Evolutionary conservation across 2,113 vertebrate genomes (phyloP), one percentile per base, ranked within the genome.

Genomic region (Cichladusa arquata): DNA sequence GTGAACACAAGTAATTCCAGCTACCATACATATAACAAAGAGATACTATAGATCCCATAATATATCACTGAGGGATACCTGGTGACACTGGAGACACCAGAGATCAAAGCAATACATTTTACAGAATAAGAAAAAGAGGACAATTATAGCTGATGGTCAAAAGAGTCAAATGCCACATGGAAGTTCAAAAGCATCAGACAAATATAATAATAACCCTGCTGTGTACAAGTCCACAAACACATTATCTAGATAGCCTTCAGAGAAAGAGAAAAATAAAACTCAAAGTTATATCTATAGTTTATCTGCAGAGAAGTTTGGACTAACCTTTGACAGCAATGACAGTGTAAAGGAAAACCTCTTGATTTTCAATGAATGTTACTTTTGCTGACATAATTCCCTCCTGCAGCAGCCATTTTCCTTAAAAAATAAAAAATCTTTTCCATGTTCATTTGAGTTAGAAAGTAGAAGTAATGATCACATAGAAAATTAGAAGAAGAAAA

Each of bases 11-110:
- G 86, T 90, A 90, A 87, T 92, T 95, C 88, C 91, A 93, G 86
- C 34, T 16, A 92, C 85, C 28, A 86, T 76, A 23, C 48, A 22
- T 53, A 89, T 48, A 91, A 93, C 74, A 95, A 91, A 93, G 83
- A 94, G 86, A 44, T 88, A 81, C 53, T 54, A 14, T 71, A 85
- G 81, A 71, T 66, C 61, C 72, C 83, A 73, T 40, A 90, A 90
- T 93, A 61, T 44, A 60, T 92, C 95, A 70, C 70, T 74, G 58
- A 54, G 87, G 91, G 70, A 79, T 78, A 71, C 73, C 42, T 81
- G 87, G 57, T 96, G 96, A 97, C 95, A 93, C 28, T 70, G 88
- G 86, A 95, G 83, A 96, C 60, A 73, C 11, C 76, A 74, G 61
- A 90, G 93, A 91, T 80, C 96, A 85, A 81, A 91, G 73, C 85